Conservation (phyloP, 2,888 invertebrate genomes). For the Euplexia lucipara region DNA sequence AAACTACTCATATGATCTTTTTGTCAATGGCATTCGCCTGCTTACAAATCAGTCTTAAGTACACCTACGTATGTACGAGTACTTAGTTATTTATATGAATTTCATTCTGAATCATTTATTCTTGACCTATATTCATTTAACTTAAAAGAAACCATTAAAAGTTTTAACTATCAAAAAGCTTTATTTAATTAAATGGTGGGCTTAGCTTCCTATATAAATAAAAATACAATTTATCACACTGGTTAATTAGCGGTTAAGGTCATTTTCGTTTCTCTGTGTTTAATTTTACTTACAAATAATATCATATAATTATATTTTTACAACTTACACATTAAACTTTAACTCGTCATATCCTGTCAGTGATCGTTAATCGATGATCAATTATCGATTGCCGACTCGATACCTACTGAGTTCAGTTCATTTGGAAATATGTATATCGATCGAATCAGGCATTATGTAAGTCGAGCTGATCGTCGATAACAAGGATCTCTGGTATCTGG, state of each 20-base stretch:
- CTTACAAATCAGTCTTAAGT: background rate
- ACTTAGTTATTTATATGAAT: no score
- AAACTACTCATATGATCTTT: no score
- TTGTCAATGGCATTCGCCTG: conserved; percentile 11
- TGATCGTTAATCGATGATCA: conserved; percentile 37
- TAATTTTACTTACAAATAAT: no score
- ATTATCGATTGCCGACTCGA: conserved; percentile 39
- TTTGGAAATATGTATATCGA: conserved; percentile 39
- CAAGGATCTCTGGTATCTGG: conserved; percentile 64
- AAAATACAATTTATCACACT: background rate
- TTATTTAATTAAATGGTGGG: background rate
- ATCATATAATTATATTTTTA: conserved; percentile 16
- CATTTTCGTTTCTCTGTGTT: no score
- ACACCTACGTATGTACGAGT: background rate
- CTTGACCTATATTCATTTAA: conserved; percentile 10
- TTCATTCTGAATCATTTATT: background rate
- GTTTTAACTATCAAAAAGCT: background rate
- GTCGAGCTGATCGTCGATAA: conserved; percentile 54
- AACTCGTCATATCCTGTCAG: conserved; percentile 47
- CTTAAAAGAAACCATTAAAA: conserved; percentile 11
- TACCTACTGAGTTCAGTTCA: conserved; percentile 30
- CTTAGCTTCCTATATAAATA: conserved; percentile 13
- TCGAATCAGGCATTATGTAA: conserved; percentile 56
- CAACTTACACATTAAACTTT: conserved; percentile 18
- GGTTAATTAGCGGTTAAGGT: conserved; percentile 2